Evolutionary conservation across 2,113 vertebrate genomes (phyloP), one percentile per base, ranked within the genome.

Genomic region (Scolopax mira): DNA sequence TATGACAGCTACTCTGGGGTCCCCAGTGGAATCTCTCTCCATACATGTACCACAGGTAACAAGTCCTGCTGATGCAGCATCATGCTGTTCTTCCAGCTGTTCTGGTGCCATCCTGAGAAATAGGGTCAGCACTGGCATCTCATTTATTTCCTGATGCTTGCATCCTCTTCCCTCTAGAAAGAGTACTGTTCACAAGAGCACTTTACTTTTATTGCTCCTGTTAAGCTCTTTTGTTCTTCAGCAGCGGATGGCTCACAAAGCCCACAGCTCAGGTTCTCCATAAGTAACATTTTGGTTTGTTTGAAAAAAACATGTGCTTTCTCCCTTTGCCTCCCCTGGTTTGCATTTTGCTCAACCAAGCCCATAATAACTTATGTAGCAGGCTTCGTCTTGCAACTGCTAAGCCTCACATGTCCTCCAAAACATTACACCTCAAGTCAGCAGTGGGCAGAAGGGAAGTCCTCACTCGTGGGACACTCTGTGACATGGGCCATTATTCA

Each of bases 101-200:
- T 97, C 75, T 35, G 49, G 55, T 93, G 80, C 88, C 89, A 87
- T 88, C 83, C 79, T 42, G 83, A 89, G 80, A 96, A 96, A 96
- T 2, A 89, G 91, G 92, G 95, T 97, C 95, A 97, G 57, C 18
- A 2, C 60, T 89, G 71, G 91, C 88, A 95, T 90, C 96, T 94
- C 94, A 95, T 97, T 97, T 96, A 82, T 96, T 96, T 96, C 66
- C 91, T 22, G 67, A 85, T 93, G 89, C 95, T 96, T 96, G 96
- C 92, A 94, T 88, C 79, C 85, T 89, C 73, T 82, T 93, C 46
- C 37, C 94, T 85, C 94, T 46, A 86, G 92, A 83, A 88, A 92
- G 57, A 15, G 5, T 2, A 0, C 31, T 62, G 88, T 61, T 87
- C 84, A 37, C 80, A 92, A 80, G 66, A 93, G 64, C 82, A 58